Base-by-base conservation (phyloP, 23 tunicate species). In the Corella eumyota region DNA sequence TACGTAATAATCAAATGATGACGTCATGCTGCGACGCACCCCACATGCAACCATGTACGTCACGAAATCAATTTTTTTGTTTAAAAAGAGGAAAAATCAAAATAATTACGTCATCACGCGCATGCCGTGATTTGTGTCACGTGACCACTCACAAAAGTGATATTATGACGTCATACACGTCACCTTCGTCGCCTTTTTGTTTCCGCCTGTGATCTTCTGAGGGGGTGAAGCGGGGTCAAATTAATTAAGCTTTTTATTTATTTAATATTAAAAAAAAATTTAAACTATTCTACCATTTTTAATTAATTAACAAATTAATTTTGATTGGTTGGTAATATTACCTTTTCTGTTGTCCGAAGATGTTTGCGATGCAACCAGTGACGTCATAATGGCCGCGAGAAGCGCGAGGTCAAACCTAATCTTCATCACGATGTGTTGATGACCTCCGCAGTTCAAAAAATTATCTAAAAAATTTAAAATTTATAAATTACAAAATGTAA, bases 41-140 rank as follows among this genome's bases (percentile, higher is more conserved):
- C 34, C 28, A 26, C 68, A 63, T 63, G 68, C 68, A 63, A 34
- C 21, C 4, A 9, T 17, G 3, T 13, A 54, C 30, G 24, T 48
- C 54, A 48, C 22, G 29, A 54, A 54, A 54, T 54, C n/a, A n/a
- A 30, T 63, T 25, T 40, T n/a, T n/a, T n/a, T n/a, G n/a, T n/a
- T n/a, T n/a, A n/a, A n/a, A n/a, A n/a, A n/a, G n/a, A n/a, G n/a
- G n/a, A n/a, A n/a, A n/a, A n/a, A n/a, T n/a, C n/a, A n/a, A n/a
- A n/a, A n/a, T n/a, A n/a, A n/a, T 68, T 52, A 68, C 74, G 62
- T 68, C 74, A 68, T 55, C 63, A 24, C 51, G 44, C 24, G 25
- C 90, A 72, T 71, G 90, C 90, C 78, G 79, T 80, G 90, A 66
- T 71, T 69, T 38, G n/a, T 59, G 75, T 77, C 90, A 80, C 90